phyloP scores from a whole-genome alignment of 2,888 invertebrate genomes.

The Limnephilus rhombicus region DNA sequence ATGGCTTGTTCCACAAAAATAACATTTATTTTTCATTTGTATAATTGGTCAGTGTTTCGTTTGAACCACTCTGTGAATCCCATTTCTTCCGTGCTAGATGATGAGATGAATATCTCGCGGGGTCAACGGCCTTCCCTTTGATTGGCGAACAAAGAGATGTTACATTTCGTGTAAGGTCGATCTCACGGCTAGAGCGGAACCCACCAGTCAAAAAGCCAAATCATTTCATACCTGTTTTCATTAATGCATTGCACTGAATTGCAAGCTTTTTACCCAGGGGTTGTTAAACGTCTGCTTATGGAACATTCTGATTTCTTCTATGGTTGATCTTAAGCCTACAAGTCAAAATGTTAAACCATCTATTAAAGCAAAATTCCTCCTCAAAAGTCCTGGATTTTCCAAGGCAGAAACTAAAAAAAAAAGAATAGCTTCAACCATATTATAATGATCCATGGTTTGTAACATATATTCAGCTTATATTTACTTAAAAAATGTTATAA shows the following conservation, averaged over 20 bases:
- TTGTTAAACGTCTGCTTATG: neutral
- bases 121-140: constrained; percentile 63
- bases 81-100: constrained; percentile 54
- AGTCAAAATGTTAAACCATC: neutral
- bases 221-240: neutral
- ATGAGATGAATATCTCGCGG: constrained; percentile 54
- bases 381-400: too few relatives aligned
- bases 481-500: too few relatives aligned
- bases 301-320: neutral
- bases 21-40: neutral
- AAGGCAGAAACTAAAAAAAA: too few relatives aligned
- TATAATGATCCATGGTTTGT: too few relatives aligned
- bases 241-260: neutral
- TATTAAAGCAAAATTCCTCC: too few relatives aligned
- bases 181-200: constrained; percentile 12
- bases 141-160: constrained; percentile 65
- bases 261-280: neutral
- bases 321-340: neutral
- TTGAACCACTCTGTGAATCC: constrained; percentile 16
- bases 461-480: too few relatives aligned
- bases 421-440: too few relatives aligned
- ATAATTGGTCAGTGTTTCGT: neutral
- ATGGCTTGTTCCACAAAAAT: neutral
- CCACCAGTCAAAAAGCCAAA: neutral
- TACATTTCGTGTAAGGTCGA: constrained; percentile 26